Conservation (phyloP, 2,888 invertebrate genomes). For the Sturmia bella region DNA sequence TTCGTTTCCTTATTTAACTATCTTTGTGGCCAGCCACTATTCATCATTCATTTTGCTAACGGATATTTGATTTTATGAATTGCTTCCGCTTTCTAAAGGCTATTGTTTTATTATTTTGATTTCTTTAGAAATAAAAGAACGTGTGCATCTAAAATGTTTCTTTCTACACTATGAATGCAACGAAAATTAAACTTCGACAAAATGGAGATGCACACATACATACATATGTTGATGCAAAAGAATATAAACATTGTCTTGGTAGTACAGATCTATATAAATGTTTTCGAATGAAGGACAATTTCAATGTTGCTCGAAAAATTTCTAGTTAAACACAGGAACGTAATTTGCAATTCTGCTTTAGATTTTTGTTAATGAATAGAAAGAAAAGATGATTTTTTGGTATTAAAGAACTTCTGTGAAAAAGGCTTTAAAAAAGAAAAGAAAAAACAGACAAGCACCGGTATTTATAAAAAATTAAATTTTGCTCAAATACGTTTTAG, state of each 20-base stretch:
- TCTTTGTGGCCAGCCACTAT: neutral
- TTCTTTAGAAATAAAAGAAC: neutral
- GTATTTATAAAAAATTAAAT: too few species aligned
- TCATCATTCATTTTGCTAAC: conserved; percentile 40
- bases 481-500: too few species aligned
- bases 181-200: neutral
- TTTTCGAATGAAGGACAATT: neutral
- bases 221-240: too few species aligned
- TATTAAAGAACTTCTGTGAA: too few species aligned
- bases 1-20: conserved; percentile 11
- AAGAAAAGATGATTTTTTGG: too few species aligned
- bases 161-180: conserved; percentile 10
- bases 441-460: neutral
- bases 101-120: conserved; percentile 31
- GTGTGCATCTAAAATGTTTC: neutral
- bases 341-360: too few species aligned
- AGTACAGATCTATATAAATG: too few species aligned
- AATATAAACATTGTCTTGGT: too few species aligned
- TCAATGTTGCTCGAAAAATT: conserved; percentile 26
- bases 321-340: neutral
- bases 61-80: conserved; percentile 63
- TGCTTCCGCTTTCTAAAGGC: conserved; percentile 53
- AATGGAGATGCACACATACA: neutral
- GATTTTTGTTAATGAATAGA: too few species aligned
- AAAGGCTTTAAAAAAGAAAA: neutral